Evolutionary conservation across 1,140 invertebrate species (phyloP).

Genomic region (Piezodorus guildinii): DNA sequence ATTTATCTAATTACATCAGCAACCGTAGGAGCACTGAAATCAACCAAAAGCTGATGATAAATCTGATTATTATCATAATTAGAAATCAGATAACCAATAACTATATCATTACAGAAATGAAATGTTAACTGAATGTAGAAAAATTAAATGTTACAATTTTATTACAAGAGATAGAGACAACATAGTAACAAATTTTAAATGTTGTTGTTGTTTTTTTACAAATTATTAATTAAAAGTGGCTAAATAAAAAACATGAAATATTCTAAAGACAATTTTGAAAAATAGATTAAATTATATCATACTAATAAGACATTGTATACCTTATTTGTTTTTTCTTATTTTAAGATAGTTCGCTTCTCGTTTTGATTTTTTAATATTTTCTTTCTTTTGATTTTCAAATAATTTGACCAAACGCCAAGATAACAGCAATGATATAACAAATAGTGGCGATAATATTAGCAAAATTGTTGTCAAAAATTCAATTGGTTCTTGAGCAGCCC

Average conservation of each 20-base stretch:
- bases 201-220: too few species aligned
- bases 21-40: too few species aligned
- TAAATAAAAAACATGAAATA: neutral
- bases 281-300: neutral
- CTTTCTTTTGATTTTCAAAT: slow-evolving; percentile 21
- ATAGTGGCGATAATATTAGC: slow-evolving; percentile 19
- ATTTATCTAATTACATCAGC: too few species aligned
- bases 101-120: too few species aligned
- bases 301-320: neutral
- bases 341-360: slow-evolving; percentile 11
- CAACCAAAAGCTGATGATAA: too few species aligned
- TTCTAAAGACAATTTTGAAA: too few species aligned
- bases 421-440: slow-evolving; percentile 19
- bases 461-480: slow-evolving; percentile 19
- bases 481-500: slow-evolving; percentile 19
- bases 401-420: slow-evolving; percentile 19
- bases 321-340: slow-evolving; percentile 19
- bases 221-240: neutral
- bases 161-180: too few species aligned
- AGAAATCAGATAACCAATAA: too few species aligned
- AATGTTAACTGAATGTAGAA: too few species aligned
- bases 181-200: too few species aligned
- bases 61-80: too few species aligned
- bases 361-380: slow-evolving; percentile 18
- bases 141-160: too few species aligned